Evolutionary conservation across 2,113 vertebrate species (phyloP).

Genomic region (Aptenodytes forsteri): DNA sequence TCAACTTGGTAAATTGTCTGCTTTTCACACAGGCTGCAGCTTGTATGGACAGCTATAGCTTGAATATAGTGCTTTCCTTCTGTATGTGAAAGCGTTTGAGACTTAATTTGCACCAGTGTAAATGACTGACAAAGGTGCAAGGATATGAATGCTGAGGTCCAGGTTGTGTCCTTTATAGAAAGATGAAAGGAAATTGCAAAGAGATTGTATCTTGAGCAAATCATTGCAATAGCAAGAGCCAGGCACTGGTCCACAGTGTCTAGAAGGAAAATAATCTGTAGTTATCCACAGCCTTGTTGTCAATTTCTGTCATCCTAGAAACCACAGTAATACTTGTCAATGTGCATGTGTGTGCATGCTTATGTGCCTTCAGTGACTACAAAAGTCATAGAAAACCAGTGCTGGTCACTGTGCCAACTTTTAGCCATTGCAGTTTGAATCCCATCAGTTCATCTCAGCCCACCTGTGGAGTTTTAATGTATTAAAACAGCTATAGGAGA

Average conservation of each 20-base stretch:
- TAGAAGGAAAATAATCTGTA: not conserved
- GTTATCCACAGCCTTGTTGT: not conserved
- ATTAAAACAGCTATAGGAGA: constrained; percentile 5
- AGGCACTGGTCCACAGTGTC: not conserved
- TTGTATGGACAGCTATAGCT: not conserved
- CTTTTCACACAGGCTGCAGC: not conserved
- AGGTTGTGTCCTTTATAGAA: not conserved
- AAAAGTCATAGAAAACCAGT: not conserved
- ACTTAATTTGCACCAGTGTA: not conserved
- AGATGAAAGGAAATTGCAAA: not conserved
- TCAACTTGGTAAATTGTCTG: not conserved
- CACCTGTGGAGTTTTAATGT: not conserved
- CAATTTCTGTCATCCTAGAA: not conserved
- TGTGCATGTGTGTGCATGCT: not conserved
- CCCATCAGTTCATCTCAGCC: not conserved
- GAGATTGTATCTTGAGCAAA: not conserved
- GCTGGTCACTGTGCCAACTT: not conserved
- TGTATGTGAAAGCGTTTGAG: not conserved
- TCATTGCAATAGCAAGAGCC: not conserved
- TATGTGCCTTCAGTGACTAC: not conserved
- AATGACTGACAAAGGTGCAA: not conserved
- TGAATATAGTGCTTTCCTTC: not conserved
- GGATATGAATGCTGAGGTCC: not conserved
- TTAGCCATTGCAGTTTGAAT: not conserved
- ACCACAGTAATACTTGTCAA: no score